Evolutionary conservation across 2,888 invertebrate genomes (phyloP).

Genomic region (Hemistola chrysoprasaria): DNA sequence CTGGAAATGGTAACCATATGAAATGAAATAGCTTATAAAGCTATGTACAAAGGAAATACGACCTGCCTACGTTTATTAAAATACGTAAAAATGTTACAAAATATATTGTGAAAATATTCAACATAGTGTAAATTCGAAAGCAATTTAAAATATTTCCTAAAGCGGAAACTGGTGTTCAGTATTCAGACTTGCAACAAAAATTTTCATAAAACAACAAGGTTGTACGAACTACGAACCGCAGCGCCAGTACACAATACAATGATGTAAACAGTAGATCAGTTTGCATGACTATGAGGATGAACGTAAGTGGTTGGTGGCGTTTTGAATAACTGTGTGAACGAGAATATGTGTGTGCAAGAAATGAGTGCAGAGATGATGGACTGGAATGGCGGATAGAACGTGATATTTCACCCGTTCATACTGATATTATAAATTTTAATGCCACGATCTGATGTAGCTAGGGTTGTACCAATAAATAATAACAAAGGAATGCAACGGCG

Average conservation of each 20-base stretch:
- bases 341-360: no score
- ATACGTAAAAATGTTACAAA: no score
- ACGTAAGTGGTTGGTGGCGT: no score
- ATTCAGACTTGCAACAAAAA: conserved; percentile 36
- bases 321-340: no score
- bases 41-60: no score
- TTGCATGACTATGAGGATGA: no score
- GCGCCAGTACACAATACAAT: background rate
- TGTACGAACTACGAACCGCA: conserved; percentile 7
- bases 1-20: no score
- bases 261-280: conserved; percentile 1
- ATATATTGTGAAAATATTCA: background rate
- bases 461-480: conserved; percentile 52
- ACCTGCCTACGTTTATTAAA: no score
- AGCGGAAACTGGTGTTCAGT: conserved; percentile 27
- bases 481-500: conserved; percentile 50
- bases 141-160: conserved; percentile 32
- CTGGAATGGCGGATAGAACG: no score
- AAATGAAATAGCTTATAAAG: no score
- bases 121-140: conserved; percentile 22
- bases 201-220: conserved; percentile 45
- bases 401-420: no score
- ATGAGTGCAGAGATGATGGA: no score
- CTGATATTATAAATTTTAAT: background rate
- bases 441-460: conserved; percentile 6